These are phyloP conservation scores for Eidolon helvum DNA, from an alignment of 2,113 vertebrate genomes.

Conservation along the genomic window DNA sequence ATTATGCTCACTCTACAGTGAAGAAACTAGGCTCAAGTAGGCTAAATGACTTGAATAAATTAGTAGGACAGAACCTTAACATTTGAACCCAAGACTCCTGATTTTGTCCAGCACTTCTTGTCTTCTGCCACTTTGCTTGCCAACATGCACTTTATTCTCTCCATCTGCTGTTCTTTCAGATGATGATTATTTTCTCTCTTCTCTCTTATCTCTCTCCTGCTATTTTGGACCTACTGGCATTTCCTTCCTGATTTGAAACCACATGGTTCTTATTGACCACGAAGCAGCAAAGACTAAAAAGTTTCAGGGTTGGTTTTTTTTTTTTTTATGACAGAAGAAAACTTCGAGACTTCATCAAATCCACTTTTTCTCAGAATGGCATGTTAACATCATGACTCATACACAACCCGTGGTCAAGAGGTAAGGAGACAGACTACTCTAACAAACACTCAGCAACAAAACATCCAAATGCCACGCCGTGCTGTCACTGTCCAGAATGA, in stretches of 20 bases:
- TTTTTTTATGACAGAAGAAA: not conserved
- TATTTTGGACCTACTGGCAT: not conserved
- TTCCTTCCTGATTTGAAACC: slow-evolving; percentile 37
- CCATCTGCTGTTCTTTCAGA: not conserved
- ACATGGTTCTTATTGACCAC: not conserved
- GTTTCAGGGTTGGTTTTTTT: not conserved
- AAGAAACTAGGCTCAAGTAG: not conserved
- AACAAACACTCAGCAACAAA: not conserved
- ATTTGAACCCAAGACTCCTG: not conserved
- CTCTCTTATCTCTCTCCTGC: not conserved
- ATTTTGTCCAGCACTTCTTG: not conserved
- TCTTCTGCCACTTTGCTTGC: not conserved
- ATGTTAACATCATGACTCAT: not conserved
- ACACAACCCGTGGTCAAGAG: not conserved
- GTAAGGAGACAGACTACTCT: not conserved
- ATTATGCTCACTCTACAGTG: not conserved
- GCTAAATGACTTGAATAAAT: not conserved
- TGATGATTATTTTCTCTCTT: not conserved
- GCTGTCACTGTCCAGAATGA: not conserved
- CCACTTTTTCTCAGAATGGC: not conserved
- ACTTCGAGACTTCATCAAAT: not conserved
- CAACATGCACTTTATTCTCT: not conserved
- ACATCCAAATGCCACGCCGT: not conserved
- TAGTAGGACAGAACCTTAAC: not conserved
- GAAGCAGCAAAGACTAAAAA: not conserved